Base-by-base conservation (phyloP, 2,797 vertebrate genomes). In the Epinephelus malabaricus region DNA sequence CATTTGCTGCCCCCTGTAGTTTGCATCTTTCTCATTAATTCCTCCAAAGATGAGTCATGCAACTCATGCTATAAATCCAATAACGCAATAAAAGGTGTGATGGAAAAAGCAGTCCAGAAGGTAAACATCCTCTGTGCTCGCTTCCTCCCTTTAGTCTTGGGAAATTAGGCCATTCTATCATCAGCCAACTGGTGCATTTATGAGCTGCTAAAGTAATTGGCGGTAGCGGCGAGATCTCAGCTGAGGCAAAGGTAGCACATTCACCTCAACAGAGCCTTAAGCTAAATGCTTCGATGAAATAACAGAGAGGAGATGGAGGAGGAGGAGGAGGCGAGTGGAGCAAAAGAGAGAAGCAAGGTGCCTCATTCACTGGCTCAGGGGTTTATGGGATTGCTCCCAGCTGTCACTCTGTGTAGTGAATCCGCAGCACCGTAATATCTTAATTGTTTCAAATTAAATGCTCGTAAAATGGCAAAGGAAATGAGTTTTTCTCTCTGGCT, bases 1-100 rank as follows among this genome's bases (percentile, higher is more conserved):
- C 90, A 91, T 96, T 89, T 97, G 95, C 96, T 97, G 96, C 95
- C 95, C 95, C 90, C 96, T 96, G 87, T 95, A 95, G 95, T 94
- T 94, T 82, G 77, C 73, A 91, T 79, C 73, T 5, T 46, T 51
- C 66, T 67, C 62, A 76, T 86, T 72, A 68, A 43, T 74, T 60
- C 62, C 51, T 54, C 68, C 67, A 81, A 65, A 69, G 78, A 91
- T 86, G 86, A 91, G 63, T 88, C 82, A 88, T 79, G 27, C 76
- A 81, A 82, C 47, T 10, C 23, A 5, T 45, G 64, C 73, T 72
- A 69, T 86, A 79, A 92, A 92, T 86, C 43, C 79, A 83, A 62
- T 68, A 83, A 80, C 5, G 53, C 68, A 85, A 82, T 86, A 82
- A 86, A 90, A 88, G 27, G 54, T 69, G 73, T 59, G 80, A 87